Evolutionary conservation across 1,140 invertebrate genomes (phyloP), one percentile per base, ranked within the genome.

Genomic region (Danaus melanippus): DNA sequence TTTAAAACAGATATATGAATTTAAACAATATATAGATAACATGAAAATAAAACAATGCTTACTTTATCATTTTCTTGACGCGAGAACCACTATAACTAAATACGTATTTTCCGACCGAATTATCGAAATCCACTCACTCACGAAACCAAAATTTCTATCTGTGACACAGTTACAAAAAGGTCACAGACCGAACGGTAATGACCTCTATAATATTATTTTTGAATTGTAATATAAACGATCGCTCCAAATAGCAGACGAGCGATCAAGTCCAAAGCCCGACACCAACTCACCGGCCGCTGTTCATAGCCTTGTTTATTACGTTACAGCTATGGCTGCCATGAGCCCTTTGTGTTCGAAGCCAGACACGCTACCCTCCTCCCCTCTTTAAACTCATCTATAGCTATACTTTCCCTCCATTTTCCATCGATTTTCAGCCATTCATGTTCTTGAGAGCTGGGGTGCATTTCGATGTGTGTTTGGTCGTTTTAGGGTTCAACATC

Each of bases 41-140:
- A 50, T 45, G 46, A 69, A 69, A 32, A 69, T 53, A 51, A 64
- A 58, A 77, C 63, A 78, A 79, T 72, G 60, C 79, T 86, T 76
- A 84, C 82, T 74, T 71, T 84, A 74, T 82, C 82, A 85, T 85
- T 84, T 85, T 85, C 71, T 66, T 63, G 69, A 56, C 66, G 69
- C 71, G 64, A 74, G 69, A 74, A 77, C 76, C 69, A 79, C 74
- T 69, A 64, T 69, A 58, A 66, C 64, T 67, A 63, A 76, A 75
- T 62, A 70, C 59, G 64, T 74, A 78, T 82, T 74, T 76, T 80
- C 71, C 71, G 69, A 65, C 52, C 58, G 57, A 69, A 67, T 58
- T 64, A 15, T 67, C 52, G 67, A 69, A 67, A 69, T 46, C 67
- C 56, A 60, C 44, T 45, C 71, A 77, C 67, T 71, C 71, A 79